Conservation (phyloP, 2,113 vertebrate genomes). For the Alouatta palliata region DNA sequence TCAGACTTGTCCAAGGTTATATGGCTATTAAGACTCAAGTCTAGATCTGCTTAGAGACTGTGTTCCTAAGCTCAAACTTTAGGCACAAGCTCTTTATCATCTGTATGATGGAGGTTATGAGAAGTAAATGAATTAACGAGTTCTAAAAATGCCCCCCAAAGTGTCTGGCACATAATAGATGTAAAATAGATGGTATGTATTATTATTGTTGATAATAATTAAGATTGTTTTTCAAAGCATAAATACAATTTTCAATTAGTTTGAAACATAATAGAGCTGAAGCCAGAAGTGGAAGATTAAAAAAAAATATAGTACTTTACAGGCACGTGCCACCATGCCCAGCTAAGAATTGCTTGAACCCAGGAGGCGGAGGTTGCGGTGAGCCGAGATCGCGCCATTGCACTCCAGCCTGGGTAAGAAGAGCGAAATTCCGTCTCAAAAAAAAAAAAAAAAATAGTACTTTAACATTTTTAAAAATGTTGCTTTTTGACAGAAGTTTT, state of each 20-base stretch:
- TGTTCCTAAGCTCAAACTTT: neutral
- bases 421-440: too few relatives aligned
- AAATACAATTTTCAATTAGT: conserved; percentile 19
- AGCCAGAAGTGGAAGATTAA: neutral
- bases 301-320: too few relatives aligned
- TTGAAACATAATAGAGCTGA: conserved; percentile 12
- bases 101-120: neutral
- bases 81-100: conserved; percentile 6
- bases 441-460: neutral
- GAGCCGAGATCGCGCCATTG: too few relatives aligned
- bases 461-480: conserved; percentile 14
- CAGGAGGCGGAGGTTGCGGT: too few relatives aligned
- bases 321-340: too few relatives aligned
- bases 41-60: neutral
- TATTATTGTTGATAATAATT: conserved; percentile 47
- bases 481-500: conserved; percentile 21
- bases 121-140: conserved; percentile 38
- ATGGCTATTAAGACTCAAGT: conserved; percentile 32
- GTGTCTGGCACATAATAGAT: neutral
- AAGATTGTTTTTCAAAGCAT: conserved; percentile 10
- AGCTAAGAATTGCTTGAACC: too few relatives aligned
- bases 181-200: neutral
- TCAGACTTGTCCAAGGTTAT: conserved; percentile 34
- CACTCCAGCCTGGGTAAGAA: too few relatives aligned
- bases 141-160: neutral